Base-by-base conservation (phyloP, 2,888 invertebrate species). In the Drosophila antonietae region DNA sequence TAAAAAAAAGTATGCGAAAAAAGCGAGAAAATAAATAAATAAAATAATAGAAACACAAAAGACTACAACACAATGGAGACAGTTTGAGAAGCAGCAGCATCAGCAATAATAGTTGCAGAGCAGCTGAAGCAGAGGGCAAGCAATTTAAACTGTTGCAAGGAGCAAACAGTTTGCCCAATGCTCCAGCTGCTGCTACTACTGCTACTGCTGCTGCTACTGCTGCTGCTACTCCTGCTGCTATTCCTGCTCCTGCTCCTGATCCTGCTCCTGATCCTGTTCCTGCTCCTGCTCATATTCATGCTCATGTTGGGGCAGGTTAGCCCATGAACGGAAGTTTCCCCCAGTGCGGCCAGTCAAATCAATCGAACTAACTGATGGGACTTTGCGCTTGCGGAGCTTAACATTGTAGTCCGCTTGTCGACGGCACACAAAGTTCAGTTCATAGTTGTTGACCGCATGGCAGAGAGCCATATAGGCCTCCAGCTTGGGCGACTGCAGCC, bases 381-480 rank as follows among this genome's bases (percentile, higher is more conserved):
- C n/a, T 15, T 20, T 39, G 37, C 20, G 59, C 3, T 2, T 35
- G 9, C 68, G 57, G 0, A 1, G 0, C 15, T 8, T 71, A 0
- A 63, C 0, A 5, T 8, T 8, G 0, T 10, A 0, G 0, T 77
- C 77, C 35, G 47, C n/a, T 1, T 55, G 53, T 0, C 66, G 56
- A n/a, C 43, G 52, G 2, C 55, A 28, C 5, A 58, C 49, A 14
- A 37, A 2, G 0, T 62, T 65, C 51, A 90, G 56, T 5, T 90
- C 81, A 18, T 80, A 80, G 0, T 89, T 71, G 43, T 91, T 90
- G 5, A 89, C 63, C 7, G 65, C 58, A 0, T 52, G 60, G 60
- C 91, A 91, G 4, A 83, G 76, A 10, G 68, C 78, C 23, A 90
- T 46, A 44, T 86, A 91, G 31, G 73, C 70, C 33, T 65, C 31